Evolutionary conservation across 2,797 vertebrate species (phyloP), one percentile per base, ranked within the genome.

Genomic region (Acrossocheilus wenchowensis): DNA sequence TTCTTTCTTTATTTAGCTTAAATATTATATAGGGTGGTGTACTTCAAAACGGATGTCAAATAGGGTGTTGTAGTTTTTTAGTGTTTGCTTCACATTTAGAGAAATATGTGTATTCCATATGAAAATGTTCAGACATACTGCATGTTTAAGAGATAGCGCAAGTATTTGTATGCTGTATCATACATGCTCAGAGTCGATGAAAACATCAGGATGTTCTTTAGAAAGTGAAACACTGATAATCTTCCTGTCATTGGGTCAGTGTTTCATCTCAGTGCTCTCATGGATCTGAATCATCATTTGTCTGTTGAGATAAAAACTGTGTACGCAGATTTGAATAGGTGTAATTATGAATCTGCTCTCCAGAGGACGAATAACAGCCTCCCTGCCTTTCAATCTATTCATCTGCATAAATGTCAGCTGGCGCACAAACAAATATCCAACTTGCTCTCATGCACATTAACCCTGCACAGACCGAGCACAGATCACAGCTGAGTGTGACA

Each of bases 271-370:
- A 54, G 80, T 10, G 2, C 48, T 72, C 21, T 57, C 30, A 1
- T 4, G 23, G 6, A 7, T 26, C 30, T 39, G 62, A 60, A n/a
- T 3, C 11, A 5, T 39, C 2, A 50, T 52, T 73, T 83, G 75
- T 39, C 79, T 30, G 26, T 30, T 1, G 21, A 50, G 73, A 60
- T 78, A 43, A 34, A 60, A 12, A 43, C 23, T 78, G 39, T 66
- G 62, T 66, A 34, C 30, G 30, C 77, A 30, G 1, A 34, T 73
- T 23, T 73, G 50, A 82, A 73, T 45, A 72, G 69, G 17, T 73
- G 52, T 62, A 62, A 83, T 83, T 60, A 83, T 83, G n/a, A 83
- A 73, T 45, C 43, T 69, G 9, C 11, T 10, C 17, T 72, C 14
- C 21, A 21, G 50, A 54, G 50, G 21, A 72, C 2, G 68, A 43